phyloP scores from a whole-genome alignment of 2,888 invertebrate species.

The Lacanobia wlatinum region DNA sequence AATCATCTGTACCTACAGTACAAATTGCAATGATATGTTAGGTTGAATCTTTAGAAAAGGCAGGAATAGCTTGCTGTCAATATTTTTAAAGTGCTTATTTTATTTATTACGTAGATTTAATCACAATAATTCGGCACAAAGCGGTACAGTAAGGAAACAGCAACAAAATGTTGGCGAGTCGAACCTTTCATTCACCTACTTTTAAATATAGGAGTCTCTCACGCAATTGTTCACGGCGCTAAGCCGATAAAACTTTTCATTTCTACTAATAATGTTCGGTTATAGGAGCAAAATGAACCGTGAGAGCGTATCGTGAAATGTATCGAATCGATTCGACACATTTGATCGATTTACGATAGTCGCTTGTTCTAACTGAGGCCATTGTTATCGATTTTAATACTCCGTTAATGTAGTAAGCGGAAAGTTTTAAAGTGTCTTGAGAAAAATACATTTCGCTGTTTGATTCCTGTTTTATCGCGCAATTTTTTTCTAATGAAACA shows the following conservation, averaged over 20 bases:
- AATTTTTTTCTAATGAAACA: background rate
- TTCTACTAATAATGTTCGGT: constrained; percentile 57
- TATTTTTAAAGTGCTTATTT: background rate
- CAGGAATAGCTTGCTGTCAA: background rate
- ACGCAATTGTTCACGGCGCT: constrained; percentile 55
- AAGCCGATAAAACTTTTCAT: constrained; percentile 60
- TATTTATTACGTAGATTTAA: background rate
- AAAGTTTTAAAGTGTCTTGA: background rate
- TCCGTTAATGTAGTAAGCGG: constrained; percentile 34
- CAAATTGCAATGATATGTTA: background rate
- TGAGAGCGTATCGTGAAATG: constrained; percentile 61
- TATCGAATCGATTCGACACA: constrained; percentile 63
- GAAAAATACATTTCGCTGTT: background rate
- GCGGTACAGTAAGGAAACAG: constrained; percentile 18
- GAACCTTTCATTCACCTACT: constrained; percentile 58
- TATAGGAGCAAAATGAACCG: constrained; percentile 55
- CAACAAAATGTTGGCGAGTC: constrained; percentile 21
- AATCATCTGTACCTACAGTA: background rate
- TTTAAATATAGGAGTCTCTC: constrained; percentile 56
- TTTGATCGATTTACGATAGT: constrained; percentile 60
- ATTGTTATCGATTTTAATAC: constrained; percentile 67
- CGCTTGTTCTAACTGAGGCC: constrained; percentile 65
- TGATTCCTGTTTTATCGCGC: background rate
- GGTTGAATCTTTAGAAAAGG: background rate
- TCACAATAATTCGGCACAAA: background rate